Conservation (phyloP, 2,797 vertebrate species). For the Anas flavirostris region DNA sequence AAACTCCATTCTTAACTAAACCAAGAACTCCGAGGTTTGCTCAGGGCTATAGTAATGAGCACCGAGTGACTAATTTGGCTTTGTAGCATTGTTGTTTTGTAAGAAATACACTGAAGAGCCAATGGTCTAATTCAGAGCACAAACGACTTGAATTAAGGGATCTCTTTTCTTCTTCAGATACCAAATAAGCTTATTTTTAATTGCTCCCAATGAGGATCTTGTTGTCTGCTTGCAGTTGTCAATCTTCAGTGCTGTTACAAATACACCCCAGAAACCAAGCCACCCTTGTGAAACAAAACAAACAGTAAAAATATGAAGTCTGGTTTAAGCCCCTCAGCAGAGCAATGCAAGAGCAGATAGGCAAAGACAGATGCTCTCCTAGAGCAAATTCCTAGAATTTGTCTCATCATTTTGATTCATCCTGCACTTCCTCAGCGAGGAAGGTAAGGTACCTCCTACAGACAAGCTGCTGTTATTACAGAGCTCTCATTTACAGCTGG, state of each 20-base stretch:
- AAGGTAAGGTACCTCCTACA: background rate
- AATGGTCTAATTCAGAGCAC: background rate
- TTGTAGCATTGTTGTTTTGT: background rate
- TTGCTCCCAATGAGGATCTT: background rate
- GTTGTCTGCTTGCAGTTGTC: background rate
- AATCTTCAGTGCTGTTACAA: background rate
- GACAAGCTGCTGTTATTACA: background rate
- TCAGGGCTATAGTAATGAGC: background rate
- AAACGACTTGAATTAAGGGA: background rate
- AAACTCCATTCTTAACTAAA: background rate
- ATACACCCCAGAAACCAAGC: background rate
- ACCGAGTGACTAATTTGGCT: background rate
- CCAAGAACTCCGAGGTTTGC: background rate
- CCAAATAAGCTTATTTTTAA: background rate
- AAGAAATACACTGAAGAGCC: background rate
- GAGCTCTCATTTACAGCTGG: background rate
- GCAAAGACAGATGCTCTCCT: background rate
- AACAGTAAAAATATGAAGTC: background rate
- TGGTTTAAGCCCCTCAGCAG: background rate
- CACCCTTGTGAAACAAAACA: background rate
- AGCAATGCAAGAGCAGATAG: background rate
- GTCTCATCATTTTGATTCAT: background rate
- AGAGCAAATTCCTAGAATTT: background rate
- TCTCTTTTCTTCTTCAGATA: background rate
- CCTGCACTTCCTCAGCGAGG: background rate